phyloP scores from a whole-genome alignment of 2,888 invertebrate genomes.

The Ametastegia equiseti region DNA sequence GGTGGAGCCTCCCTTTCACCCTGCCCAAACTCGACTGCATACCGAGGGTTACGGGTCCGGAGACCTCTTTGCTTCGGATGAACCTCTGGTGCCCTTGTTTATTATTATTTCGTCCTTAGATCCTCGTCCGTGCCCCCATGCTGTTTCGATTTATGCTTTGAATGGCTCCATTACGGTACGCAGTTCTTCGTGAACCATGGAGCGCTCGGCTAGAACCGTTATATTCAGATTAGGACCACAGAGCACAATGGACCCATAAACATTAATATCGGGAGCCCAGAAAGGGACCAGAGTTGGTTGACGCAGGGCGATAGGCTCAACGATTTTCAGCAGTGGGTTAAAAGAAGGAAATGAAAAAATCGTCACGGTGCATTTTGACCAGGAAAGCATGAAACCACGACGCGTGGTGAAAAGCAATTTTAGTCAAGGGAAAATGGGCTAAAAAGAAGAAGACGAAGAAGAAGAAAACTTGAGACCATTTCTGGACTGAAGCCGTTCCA shows the following conservation, averaged over 20 bases:
- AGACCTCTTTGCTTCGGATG: slow-evolving; percentile 27
- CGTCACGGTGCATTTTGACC: slow-evolving; percentile 20
- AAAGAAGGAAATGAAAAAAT: slow-evolving; percentile 30
- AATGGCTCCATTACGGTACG: slow-evolving; percentile 1
- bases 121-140: neutral
- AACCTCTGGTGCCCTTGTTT: slow-evolving; percentile 39
- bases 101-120: slow-evolving; percentile 40
- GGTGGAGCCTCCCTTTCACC: slow-evolving; percentile 36
- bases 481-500: neutral
- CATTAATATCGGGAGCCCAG: slow-evolving; percentile 39
- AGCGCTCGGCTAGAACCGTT: neutral
- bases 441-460: neutral
- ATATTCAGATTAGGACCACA: slow-evolving; percentile 34
- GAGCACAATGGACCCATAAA: slow-evolving; percentile 42
- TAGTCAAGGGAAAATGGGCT: slow-evolving; percentile 6
- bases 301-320: neutral
- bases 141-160: slow-evolving; percentile 14
- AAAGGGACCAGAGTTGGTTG: neutral
- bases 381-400: slow-evolving; percentile 33
- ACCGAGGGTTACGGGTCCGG: neutral
- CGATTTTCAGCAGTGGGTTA: slow-evolving; percentile 9
- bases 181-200: neutral
- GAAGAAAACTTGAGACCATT: neutral
- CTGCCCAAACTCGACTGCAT: neutral
- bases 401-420: neutral